These are phyloP conservation scores for Choristoneura fumiferana DNA, from an alignment of 1,140 invertebrate genomes.

Conservation along the genomic window DNA sequence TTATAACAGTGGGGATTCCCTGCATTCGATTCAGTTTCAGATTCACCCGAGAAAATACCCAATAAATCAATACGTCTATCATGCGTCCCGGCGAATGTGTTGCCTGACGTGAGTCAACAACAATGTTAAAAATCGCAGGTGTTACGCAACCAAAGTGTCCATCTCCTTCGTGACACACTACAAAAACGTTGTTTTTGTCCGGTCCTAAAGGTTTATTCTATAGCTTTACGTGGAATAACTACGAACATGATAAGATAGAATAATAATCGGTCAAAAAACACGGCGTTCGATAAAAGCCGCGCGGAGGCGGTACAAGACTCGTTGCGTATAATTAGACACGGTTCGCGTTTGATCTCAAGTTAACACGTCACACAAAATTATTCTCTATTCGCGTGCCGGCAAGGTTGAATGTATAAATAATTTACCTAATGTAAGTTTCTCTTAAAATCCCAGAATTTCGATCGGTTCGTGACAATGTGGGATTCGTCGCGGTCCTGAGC, in stretches of 20 bases:
- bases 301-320: background rate
- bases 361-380: background rate
- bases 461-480: conserved; percentile 9
- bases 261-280: background rate
- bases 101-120: too few relatives aligned
- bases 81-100: too few relatives aligned
- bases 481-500: background rate
- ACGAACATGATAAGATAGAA: background rate
- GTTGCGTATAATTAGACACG: conserved; percentile 7
- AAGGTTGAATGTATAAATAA: conserved; percentile 7
- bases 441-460: background rate
- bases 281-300: background rate
- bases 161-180: too few relatives aligned
- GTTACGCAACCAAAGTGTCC: too few relatives aligned
- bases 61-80: too few relatives aligned
- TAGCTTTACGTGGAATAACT: too few relatives aligned
- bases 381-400: conserved; percentile 5
- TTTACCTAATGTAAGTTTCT: background rate
- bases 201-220: too few relatives aligned
- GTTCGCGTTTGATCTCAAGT: background rate
- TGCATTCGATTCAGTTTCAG: too few relatives aligned
- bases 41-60: too few relatives aligned
- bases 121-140: too few relatives aligned
- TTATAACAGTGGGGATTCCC: too few relatives aligned
- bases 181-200: too few relatives aligned